Conservation (phyloP, 2,888 invertebrate species). For the Thecophora atra region DNA sequence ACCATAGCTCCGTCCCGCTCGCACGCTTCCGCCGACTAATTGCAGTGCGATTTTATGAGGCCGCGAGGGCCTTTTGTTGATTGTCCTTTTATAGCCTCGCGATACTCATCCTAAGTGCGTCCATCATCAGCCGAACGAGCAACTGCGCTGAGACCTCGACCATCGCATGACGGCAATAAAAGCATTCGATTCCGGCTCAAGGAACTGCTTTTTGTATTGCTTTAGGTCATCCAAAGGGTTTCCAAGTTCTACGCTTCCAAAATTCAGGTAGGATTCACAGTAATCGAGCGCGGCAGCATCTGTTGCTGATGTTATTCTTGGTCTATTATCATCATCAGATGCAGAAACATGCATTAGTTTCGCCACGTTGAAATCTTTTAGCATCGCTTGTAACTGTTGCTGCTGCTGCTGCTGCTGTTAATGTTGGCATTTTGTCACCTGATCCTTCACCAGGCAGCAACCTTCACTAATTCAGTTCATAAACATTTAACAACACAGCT, state of each 20-base stretch:
- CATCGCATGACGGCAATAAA: conserved; percentile 19
- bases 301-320: too few relatives aligned
- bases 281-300: not conserved
- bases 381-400: not conserved
- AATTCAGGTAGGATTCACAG: too few relatives aligned
- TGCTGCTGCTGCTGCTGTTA: not conserved
- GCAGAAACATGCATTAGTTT: not conserved
- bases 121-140: not conserved
- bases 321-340: not conserved
- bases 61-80: conserved; percentile 42
- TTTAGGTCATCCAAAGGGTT: conserved; percentile 42
- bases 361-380: not conserved
- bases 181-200: conserved; percentile 31
- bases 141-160: not conserved
- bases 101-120: conserved; percentile 26
- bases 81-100: conserved; percentile 41
- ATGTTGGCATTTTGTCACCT: too few relatives aligned
- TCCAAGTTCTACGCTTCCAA: too few relatives aligned
- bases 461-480: conserved; percentile 40
- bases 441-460: conserved; percentile 37
- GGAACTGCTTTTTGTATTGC: conserved; percentile 43
- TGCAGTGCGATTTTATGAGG: conserved; percentile 41
- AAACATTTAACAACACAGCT: conserved; percentile 38
- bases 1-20: conserved; percentile 3
- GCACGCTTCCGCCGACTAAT: conserved; percentile 16